Evolutionary conservation across 2,888 invertebrate genomes (phyloP), one percentile per base, ranked within the genome.

Genomic region (Abrostola tripartita): DNA sequence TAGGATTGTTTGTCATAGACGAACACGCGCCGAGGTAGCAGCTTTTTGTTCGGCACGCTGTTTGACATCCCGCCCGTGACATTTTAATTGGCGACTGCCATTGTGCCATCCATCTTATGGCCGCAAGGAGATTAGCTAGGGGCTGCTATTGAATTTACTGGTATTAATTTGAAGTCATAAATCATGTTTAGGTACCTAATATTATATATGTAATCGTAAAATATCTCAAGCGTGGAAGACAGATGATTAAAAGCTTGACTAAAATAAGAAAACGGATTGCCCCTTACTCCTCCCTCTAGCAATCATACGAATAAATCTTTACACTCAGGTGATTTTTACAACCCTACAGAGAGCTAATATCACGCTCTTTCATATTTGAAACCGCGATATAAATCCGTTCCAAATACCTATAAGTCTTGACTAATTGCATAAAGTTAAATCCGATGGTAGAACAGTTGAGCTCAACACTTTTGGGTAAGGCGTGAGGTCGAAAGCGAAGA

Each of bases 401-500:
- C 57, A 10, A 67, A 58, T 61, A 50, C 63, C 56, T 55, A 50
- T 62, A 76, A 74, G 73, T 65, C 73, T 55, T 58, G 52, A 68
- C 64, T 65, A 75, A 74, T 77, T 68, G 56, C 58, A 53, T 56
- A 55, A 63, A 67, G 67, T 65, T 54, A 59, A 69, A 76, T 70
- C 67, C 44, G 44, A 24, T 44, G 44, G 44, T 24, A 14, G 24
- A 47, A 47, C 8, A 9, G 24, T 24, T 24, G 24, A 44, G 14
- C 68, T 68, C 68, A 75, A 72, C 69, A 68, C 64, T 66, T 71
- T 61, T 47, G 65, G 51, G 58, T 66, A 81, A 76, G 75, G 73
- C 78, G 81, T 81, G 74, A 81, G 76, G 79, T 79, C 76, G 61
- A 58, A 71, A 71, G 71, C 64, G 63, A 76, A 72, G 81, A 82